Percentiles rank a stretch among this genome's conserved stretches.
Conservation (phyloP, 2,113 vertebrate species). For the Elaphurus davidianus region DNA sequence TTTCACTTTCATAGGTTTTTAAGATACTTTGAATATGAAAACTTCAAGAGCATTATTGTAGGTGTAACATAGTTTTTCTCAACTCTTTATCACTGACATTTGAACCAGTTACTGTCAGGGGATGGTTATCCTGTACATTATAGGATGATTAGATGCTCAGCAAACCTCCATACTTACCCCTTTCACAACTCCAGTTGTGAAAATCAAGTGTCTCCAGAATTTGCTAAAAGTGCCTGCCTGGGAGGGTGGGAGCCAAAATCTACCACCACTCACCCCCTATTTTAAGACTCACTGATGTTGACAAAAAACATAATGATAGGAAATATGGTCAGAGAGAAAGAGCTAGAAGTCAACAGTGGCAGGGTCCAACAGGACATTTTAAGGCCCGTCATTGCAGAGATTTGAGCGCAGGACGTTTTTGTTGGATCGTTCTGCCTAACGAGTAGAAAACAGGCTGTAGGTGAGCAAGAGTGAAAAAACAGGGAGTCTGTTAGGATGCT, state of each 20-base stretch:
- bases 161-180: fast-evolving
- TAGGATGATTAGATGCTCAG: neutral
- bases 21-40: neutral
- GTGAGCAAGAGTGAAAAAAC: neutral
- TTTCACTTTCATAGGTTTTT: neutral
- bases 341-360: neutral
- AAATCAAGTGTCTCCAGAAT: neutral
- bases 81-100: neutral
- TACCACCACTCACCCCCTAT: fast-evolving
- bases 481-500: neutral
- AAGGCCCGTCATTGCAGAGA: neutral
- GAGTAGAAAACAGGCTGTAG: neutral
- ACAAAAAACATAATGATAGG: neutral
- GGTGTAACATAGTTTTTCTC: neutral
- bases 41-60: neutral
- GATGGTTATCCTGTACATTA: neutral
- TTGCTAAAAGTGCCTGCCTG: neutral
- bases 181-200: neutral
- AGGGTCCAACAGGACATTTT: neutral
- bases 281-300: neutral
- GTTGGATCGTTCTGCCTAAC: neutral
- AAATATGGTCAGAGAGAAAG: neutral
- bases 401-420: neutral
- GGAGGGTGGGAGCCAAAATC: neutral
- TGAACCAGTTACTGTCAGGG: neutral